Evolutionary conservation across 2,797 vertebrate genomes (phyloP), one percentile per base, ranked within the genome.

Genomic region (Pampus argenteus): DNA sequence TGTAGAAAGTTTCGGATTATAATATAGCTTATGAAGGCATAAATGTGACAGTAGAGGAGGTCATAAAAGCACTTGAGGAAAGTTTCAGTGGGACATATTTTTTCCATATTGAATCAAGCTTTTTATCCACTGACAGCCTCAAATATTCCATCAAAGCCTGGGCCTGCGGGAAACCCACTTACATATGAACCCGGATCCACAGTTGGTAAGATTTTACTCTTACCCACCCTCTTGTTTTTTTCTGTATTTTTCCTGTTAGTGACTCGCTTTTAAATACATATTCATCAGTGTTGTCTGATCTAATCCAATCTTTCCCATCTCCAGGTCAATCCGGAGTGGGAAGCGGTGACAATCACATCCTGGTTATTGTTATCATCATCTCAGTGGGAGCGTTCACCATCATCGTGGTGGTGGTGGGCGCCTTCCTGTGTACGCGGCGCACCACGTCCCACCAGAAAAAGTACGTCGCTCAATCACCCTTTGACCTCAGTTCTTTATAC

Each of bases 381-480:
- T 97, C 97, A 0, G 94, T 98, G 9, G 98, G 97, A 1, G 95
- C 96, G 61, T 95, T 99, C 92, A 99, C 95, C 90, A 96, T 99
- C 52, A 95, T 99, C 26, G 87, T 96, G 67, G 97, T 98, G 58
- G 97, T 99, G 69, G 94, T 99, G 20, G 95, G 97, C 0, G 98
- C 98, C 0, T 96, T 99, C 71, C 95, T 99, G 83, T 99, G 98
- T 84, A 99, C 98, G 0, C 94, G 96, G 0, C 96, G 97, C 17
- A 97, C 97, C 55, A 97, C 94, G 9, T 97, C 97, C 40, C 97
- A 99, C 91, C 98, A 99, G 91, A 99, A 98, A 61, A 99, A 99
- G 98, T 99, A 94, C 94, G 93, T 5, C 1, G 0, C 55, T 23
- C n/a, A 1, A 18, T 7, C 25, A 8, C 2, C 3, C 26, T 54